Percentiles rank a stretch among this genome's conserved stretches.
These are phyloP conservation scores for Sphaeridia pumilis DNA, from an alignment of 2,888 invertebrate genomes.

Conservation along the genomic window DNA sequence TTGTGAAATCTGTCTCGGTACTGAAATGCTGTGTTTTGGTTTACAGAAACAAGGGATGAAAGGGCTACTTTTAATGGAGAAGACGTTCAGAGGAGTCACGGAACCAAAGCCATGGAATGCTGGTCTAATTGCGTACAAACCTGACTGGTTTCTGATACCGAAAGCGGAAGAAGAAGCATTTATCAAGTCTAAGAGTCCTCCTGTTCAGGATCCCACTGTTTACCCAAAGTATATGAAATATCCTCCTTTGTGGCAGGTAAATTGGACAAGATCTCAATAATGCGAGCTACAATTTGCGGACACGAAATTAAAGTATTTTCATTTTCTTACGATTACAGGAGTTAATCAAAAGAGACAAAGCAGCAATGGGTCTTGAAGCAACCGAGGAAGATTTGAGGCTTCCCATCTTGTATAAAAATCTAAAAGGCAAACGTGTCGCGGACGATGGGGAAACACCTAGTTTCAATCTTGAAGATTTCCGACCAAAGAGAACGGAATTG, in stretches of 20 bases:
- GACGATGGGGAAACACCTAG: conserved; percentile 22
- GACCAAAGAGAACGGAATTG: conserved; percentile 13
- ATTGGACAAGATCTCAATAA: neutral
- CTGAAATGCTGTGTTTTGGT: conserved; percentile 5
- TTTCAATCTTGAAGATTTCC: conserved; percentile 21
- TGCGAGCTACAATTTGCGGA: too few species aligned
- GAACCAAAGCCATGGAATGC: conserved; percentile 16
- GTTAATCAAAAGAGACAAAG: conserved; percentile 10
- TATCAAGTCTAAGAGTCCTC: conserved; percentile 14
- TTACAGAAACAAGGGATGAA: conserved; percentile 10
- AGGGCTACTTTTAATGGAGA: conserved; percentile 10
- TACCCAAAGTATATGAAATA: conserved; percentile 7
- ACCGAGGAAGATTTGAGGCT: conserved; percentile 4
- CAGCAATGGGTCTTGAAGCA: neutral
- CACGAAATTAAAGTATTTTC: too few species aligned
- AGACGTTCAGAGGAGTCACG: conserved; percentile 11
- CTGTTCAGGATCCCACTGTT: neutral
- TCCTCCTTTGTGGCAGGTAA: conserved; percentile 17
- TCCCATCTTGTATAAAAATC: neutral
- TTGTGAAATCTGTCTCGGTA: too few species aligned
- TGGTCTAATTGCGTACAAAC: conserved; percentile 16
- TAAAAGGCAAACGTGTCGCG: neutral
- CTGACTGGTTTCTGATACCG: conserved; percentile 27
- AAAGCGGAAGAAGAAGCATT: conserved; percentile 25
- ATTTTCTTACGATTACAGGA: conserved; percentile 1